Evolutionary conservation across 2,888 invertebrate species (phyloP), one percentile per base, ranked within the genome.

Genomic region (Pristionchus exspectatus): DNA sequence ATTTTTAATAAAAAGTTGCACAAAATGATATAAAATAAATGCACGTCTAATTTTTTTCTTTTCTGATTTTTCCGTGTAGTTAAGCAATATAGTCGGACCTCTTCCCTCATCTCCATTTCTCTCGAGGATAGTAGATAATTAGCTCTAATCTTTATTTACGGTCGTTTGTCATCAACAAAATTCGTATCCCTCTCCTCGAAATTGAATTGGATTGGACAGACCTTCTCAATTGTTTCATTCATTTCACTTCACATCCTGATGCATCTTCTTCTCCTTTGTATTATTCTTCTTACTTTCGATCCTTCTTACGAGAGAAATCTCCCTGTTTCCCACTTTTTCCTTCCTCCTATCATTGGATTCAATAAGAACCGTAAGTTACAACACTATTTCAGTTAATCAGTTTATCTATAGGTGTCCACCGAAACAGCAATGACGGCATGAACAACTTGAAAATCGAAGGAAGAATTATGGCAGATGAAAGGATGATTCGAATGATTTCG

Each of bases 81-180:
- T 7, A 50, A 12, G 12, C 12, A 50, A 50, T 12, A 0, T 12
- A 50, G 38, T 38, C 38, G 38, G 38, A 38, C 38, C 38, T 50
- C 44, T 50, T 50, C 44, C 10, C 38, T 74, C 74, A 74, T 74
- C 21, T 38, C 74, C 3, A 74, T 38, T 72, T 33, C 33, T 74
- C 33, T 74, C 38, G 16, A 74, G 33, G 14, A 33, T 33, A 7
- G 16, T 9, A 38, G 16, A 74, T 77, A 77, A 44, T 77, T 77
- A 77, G 44, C 77, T 77, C 77, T 77, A 77, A 77, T 77, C 77
- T 77, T 44, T 77, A 77, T 77, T 77, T 77, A 77, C 77, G 77
- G 77, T 44, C 44, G 44, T 77, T 33, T 21, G 14, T 24, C 77
- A 33, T 38, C 74, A 69, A 74, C 33, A 33, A 33, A 44, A 77